Evolutionary conservation across 2,797 vertebrate genomes (phyloP), one percentile per base, ranked within the genome.

Genomic region (Protosalanx chinensis): DNA sequence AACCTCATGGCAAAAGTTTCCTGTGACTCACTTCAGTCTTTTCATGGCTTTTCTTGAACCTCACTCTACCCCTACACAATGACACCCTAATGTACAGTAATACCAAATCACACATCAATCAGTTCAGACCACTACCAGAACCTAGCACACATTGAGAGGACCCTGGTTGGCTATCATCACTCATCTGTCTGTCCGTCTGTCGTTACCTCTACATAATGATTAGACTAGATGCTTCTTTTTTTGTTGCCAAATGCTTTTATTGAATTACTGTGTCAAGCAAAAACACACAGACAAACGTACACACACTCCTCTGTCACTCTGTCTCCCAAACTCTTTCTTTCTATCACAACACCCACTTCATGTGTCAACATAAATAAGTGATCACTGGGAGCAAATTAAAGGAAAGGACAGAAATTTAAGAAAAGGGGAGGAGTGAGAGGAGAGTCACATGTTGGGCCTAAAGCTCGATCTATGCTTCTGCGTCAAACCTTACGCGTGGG

Each of bases 41-140:
- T 57, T 74, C 29, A 66, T 62, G 8, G 29, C 66, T 63, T 58
- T 23, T 0, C 15, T 67, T 83, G 58, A 79, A 65, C 60, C 72
- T 78, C 41, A 72, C 30, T 68, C 67, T 67, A 35, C 49, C 57
- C 27, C 57, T 35, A 79, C 64, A 70, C 74, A 76, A 49, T 13
- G 64, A 79, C 69, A 59, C 59, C 15, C 41, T 77, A 79, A 82
- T 83, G 65, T 70, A 27, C 72, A 82, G 15, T 53, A 62, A 81
- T 27, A 27, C 23, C 86, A 85, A 86, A 74, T 66, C 76, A 72
- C 66, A 74, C 20, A 63, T 46, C 4, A 56, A 76, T 18, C 78
- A 77, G 74, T 68, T 64, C 59, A 76, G 6, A 18, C 68, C 51
- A 67, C 64, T 53, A 69, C 64, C 67, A 68, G 49, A 29, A 66